phyloP scores from a whole-genome alignment of 2,113 vertebrate genomes.

The Pelmatolapia mariae region DNA sequence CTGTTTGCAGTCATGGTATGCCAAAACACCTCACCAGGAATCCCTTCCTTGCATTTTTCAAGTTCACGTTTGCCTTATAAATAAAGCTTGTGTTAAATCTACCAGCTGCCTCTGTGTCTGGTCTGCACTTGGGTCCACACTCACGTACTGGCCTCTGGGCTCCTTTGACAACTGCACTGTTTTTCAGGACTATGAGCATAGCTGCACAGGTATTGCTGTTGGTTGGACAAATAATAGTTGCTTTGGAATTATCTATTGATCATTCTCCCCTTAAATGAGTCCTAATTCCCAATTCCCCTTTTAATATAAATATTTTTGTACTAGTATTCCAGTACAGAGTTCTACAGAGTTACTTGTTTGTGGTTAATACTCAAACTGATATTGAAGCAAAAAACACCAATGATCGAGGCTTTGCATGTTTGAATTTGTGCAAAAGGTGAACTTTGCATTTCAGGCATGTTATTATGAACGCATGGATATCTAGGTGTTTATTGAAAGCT shows the following conservation, averaged over 20 bases:
- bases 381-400: background rate
- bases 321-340: background rate
- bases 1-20: background rate
- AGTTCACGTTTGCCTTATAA: background rate
- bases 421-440: background rate
- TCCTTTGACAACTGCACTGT: background rate
- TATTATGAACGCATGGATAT: background rate
- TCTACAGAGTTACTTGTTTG: background rate
- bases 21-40: background rate
- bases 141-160: background rate
- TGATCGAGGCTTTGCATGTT: background rate
- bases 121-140: background rate
- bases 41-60: background rate
- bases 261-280: background rate
- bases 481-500: background rate
- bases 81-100: background rate
- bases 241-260: background rate
- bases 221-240: background rate
- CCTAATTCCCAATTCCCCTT: background rate
- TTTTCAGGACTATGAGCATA: background rate
- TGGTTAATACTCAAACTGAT: background rate
- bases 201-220: background rate
- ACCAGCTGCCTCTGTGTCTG: background rate
- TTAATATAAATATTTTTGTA: background rate
- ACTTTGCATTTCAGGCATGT: background rate